These are phyloP conservation scores for Salminus brasiliensis DNA, from an alignment of 2,113 vertebrate species.

Conservation along the genomic window DNA sequence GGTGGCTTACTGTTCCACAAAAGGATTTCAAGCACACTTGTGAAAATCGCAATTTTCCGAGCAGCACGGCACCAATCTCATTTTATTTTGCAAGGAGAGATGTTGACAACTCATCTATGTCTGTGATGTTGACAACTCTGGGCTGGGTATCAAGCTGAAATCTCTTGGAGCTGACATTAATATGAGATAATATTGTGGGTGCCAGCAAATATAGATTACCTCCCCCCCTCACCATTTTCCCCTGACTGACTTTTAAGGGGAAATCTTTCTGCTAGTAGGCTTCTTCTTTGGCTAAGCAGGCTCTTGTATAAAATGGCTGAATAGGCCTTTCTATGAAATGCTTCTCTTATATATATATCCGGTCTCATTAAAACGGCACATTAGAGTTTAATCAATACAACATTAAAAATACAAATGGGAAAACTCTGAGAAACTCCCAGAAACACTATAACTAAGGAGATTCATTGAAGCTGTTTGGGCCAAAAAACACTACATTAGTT, in stretches of 20 bases:
- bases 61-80: neutral
- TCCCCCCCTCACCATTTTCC: too few species aligned
- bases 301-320: neutral
- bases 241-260: neutral
- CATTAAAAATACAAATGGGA: slow-evolving; percentile 37
- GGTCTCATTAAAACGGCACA: slow-evolving; percentile 4
- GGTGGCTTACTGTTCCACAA: neutral
- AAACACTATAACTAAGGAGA: neutral
- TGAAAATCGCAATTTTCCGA: neutral
- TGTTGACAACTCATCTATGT: neutral
- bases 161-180: neutral
- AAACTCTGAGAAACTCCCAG: neutral
- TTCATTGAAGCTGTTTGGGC: neutral
- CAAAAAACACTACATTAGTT: neutral
- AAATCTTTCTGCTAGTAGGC: neutral
- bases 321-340: slow-evolving; percentile 18
- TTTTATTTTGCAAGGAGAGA: neutral
- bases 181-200: neutral
- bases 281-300: neutral
- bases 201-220: neutral
- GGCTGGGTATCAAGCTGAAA: neutral
- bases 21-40: neutral
- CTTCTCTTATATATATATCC: neutral
- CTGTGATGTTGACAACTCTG: neutral
- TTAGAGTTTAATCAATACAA: slow-evolving; percentile 35